These are phyloP conservation scores for Nasonia oneida DNA, from an alignment of 2,888 invertebrate species.

Conservation along the genomic window DNA sequence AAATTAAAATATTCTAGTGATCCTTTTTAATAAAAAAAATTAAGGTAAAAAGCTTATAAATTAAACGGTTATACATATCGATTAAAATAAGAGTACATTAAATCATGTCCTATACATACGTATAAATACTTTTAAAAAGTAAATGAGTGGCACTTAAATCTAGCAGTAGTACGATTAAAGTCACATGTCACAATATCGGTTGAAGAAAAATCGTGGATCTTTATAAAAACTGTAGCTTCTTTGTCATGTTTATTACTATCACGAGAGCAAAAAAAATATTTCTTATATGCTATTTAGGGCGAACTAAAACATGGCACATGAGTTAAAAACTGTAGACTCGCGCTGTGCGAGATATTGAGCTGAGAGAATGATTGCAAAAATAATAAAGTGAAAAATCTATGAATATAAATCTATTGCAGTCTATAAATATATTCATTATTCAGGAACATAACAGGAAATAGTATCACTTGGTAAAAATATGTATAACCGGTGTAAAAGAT, in stretches of 20 bases:
- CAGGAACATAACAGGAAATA: slow-evolving; percentile 59
- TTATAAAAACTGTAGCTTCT: slow-evolving; percentile 61
- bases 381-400: slow-evolving; percentile 51
- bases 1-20: slow-evolving; percentile 56
- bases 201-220: slow-evolving; percentile 46
- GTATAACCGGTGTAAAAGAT: slow-evolving; percentile 35
- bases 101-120: slow-evolving; percentile 51
- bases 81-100: slow-evolving; percentile 59
- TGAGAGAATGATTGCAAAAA: slow-evolving; percentile 29
- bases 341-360: slow-evolving; percentile 31
- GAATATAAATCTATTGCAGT: slow-evolving; percentile 59
- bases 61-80: slow-evolving; percentile 53
- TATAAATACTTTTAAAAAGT: slow-evolving; percentile 60
- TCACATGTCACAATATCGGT: slow-evolving; percentile 62
- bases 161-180: slow-evolving; percentile 59
- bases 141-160: slow-evolving; percentile 60
- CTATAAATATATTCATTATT: slow-evolving; percentile 52
- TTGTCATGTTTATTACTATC: slow-evolving; percentile 53
- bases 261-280: slow-evolving; percentile 31
- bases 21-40: slow-evolving; percentile 52
- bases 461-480: slow-evolving; percentile 53
- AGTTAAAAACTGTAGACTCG: slow-evolving; percentile 47
- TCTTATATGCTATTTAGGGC: slow-evolving; percentile 53
- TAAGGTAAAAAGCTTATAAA: slow-evolving; percentile 57
- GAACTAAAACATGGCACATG: slow-evolving; percentile 60